Percentiles rank a stretch among this genome's conserved stretches.
These are phyloP conservation scores for Halictus quadricinctus DNA, from an alignment of 2,888 invertebrate species.

Conservation along the genomic window DNA sequence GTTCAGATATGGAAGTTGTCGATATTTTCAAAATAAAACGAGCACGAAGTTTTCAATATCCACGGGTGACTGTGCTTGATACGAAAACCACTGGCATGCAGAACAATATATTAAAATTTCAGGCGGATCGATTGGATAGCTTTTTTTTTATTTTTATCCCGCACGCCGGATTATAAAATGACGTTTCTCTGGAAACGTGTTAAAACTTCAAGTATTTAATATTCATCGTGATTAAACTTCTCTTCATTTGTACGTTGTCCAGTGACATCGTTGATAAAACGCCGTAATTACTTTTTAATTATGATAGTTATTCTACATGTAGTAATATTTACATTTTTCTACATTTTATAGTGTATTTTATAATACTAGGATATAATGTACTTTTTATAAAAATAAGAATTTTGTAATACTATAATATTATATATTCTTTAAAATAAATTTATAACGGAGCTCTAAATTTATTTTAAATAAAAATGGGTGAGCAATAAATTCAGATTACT, in stretches of 20 bases:
- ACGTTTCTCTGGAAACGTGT: not conserved
- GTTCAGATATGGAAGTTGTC: not conserved
- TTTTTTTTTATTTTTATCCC: not conserved
- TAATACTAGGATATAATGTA: not conserved
- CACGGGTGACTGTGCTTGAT: constrained; percentile 2
- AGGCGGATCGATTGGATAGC: not conserved
- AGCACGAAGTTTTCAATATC: constrained; percentile 1
- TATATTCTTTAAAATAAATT: not conserved
- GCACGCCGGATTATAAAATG: not conserved
- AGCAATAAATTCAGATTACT: not conserved
- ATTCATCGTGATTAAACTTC: not conserved
- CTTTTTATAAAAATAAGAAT: not conserved
- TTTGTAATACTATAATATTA: not conserved
- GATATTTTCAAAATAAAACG: constrained; percentile 5
- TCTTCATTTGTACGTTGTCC: not conserved
- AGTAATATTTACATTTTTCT: not conserved
- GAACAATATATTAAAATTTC: constrained; percentile 7
- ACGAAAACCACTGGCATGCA: constrained; percentile 1
- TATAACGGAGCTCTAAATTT: not conserved
- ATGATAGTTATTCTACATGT: not conserved
- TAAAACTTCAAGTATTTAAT: not conserved
- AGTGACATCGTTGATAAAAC: not conserved
- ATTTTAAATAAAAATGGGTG: not conserved
- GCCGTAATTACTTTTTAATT: not conserved
- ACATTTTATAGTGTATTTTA: too few relatives aligned